Evolutionary conservation across 64 coral and sea anemone genomes (phyloP).

Genomic region (Hydrozoanthus tunicans): DNA sequence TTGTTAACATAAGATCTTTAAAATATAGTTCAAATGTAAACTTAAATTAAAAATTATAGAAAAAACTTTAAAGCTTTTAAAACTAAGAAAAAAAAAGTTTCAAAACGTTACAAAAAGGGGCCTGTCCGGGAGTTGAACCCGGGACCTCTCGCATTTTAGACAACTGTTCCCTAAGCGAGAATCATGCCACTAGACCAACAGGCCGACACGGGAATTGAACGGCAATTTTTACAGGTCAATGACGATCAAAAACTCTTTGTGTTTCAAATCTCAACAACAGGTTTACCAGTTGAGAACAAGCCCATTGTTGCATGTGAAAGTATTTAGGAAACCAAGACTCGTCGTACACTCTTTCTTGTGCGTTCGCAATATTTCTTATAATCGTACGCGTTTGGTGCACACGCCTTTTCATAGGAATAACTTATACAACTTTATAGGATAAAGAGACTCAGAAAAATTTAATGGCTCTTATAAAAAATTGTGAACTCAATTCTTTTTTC

Average conservation of each 20-base stretch:
- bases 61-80: background rate
- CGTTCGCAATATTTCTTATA: background rate
- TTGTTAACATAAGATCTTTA: too few species aligned
- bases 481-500: too few species aligned
- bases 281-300: conserved; percentile 16
- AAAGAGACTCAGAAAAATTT: too few species aligned
- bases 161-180: conserved; percentile 36
- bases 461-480: too few species aligned
- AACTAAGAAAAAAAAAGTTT: background rate
- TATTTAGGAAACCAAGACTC: background rate
- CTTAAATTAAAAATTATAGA: background rate
- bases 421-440: too few species aligned
- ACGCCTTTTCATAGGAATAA: too few species aligned
- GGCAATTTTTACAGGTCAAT: background rate
- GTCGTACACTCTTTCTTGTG: too few species aligned
- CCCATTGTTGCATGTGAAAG: background rate
- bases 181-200: conserved; percentile 59
- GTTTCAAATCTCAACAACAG: background rate
- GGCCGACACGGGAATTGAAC: background rate
- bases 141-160: conserved; percentile 56
- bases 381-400: too few species aligned
- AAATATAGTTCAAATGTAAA: background rate
- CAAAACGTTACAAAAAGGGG: background rate
- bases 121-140: conserved; percentile 56
- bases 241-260: conserved; percentile 3